A percentile compares a stretch with the other conserved stretches of the same genome.
These are phyloP conservation scores for Sympetrum striolatum DNA, from an alignment of 2,888 invertebrate genomes.

Conservation along the genomic window DNA sequence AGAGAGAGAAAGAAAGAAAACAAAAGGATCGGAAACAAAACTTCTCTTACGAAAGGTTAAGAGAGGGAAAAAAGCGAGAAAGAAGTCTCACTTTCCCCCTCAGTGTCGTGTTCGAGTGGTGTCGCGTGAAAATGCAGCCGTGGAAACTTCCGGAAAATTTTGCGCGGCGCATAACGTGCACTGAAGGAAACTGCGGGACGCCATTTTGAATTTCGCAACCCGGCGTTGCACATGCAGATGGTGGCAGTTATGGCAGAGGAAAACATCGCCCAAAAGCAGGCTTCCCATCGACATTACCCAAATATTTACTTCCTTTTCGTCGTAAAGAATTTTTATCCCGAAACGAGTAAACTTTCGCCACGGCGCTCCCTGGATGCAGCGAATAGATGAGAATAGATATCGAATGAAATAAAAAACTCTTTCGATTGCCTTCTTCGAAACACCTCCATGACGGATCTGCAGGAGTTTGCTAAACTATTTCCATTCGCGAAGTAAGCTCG, in stretches of 20 bases:
- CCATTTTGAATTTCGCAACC: slow-evolving; percentile 39
- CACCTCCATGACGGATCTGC: background rate
- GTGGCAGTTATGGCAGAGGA: background rate
- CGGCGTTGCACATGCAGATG: background rate
- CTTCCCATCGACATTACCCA: background rate
- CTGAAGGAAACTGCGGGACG: slow-evolving; percentile 28
- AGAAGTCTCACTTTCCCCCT: background rate
- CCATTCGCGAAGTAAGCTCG: background rate
- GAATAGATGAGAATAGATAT: background rate
- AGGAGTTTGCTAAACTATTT: background rate
- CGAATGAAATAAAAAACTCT: background rate
- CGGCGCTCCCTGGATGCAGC: background rate
- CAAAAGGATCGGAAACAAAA: background rate
- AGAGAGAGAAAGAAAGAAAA: background rate
- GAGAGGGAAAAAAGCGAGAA: background rate
- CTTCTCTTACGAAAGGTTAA: background rate
- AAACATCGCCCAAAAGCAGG: background rate
- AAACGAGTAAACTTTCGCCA: background rate
- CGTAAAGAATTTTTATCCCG: background rate
- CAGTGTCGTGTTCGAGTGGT: slow-evolving; percentile 1
- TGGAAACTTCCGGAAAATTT: slow-evolving; percentile 42
- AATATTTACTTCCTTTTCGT: background rate
- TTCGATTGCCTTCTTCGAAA: background rate
- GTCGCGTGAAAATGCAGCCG: slow-evolving; percentile 29
- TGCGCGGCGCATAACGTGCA: slow-evolving; percentile 41